A percentile compares a stretch with the other conserved stretches of the same genome.
Conservation (phyloP, 2,113 vertebrate species). For the Platycercus adscitus region DNA sequence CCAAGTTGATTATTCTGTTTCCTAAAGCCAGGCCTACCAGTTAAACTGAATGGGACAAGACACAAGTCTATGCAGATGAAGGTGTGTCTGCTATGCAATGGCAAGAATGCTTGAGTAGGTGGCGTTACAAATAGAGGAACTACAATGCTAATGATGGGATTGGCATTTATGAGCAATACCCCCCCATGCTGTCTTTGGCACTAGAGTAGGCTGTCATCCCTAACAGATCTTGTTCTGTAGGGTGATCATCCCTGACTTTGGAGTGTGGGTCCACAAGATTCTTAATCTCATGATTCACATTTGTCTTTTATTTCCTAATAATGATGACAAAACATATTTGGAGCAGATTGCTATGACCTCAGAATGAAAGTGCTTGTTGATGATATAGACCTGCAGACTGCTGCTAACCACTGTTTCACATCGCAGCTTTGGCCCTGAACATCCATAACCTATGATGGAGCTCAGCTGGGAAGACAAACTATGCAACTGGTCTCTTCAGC, state of each 20-base stretch:
- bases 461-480: not conserved
- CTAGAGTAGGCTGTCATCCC: not conserved
- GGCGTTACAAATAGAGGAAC: not conserved
- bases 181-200: not conserved
- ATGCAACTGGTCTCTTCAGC: not conserved
- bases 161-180: not conserved
- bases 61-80: not conserved
- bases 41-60: not conserved
- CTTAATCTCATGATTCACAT: not conserved
- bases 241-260: not conserved
- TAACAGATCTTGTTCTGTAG: not conserved
- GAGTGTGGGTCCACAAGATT: not conserved
- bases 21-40: not conserved
- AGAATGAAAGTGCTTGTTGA: not conserved
- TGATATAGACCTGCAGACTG: not conserved
- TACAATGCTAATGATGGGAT: not conserved
- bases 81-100: not conserved
- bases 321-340: not conserved
- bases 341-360: not conserved
- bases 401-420: not conserved
- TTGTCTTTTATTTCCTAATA: not conserved
- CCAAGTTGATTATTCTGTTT: not conserved
- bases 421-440: not conserved
- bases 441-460: fast-evolving
- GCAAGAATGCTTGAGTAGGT: not conserved